Base-by-base conservation (phyloP, 2,888 invertebrate species). In the Criorhina ranunculi region DNA sequence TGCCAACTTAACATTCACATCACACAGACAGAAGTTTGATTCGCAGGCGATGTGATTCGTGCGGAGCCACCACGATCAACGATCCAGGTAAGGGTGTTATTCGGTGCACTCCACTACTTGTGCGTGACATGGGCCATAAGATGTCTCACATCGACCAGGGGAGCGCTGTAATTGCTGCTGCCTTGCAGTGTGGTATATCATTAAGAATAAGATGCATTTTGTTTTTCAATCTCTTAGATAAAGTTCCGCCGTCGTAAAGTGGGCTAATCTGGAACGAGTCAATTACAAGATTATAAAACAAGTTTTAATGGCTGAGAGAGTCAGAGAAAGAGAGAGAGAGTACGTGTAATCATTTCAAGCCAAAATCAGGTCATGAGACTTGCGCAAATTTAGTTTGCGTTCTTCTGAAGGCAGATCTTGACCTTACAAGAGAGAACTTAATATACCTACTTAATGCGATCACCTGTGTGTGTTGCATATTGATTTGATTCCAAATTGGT, bases 211-310 rank as follows among this genome's bases (percentile, higher is more conserved):
- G 37, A 64, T 60, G 9, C 33, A 55, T 19, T 19, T 44, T 44
- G 15, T 49, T 37, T 42, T 70, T 42, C 15, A 49, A 24, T 53
- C 55, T n/a, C 51, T 59, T 17, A 15, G 55, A 62, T 69, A 62
- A 64, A 55, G 69, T 76, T 70, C 77, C 72, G 53, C 40, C 59
- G 72, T 33, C 37, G 12, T 31, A 59, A 79, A 83, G 79, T 83
- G 73, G 83, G 73, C 73, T 83, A 83, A 83, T 83, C 72, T 64
- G 49, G 55, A 57, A 69, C 79, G 73, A 79, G 72, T 69, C 79
- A 81, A 57, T 69, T 59, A 40, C 53, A 24, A 66, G 59, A 64
- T 72, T 64, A 59, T 66, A 72, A 79, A 44, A 66, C 44, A 67
- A 80, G 33, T 49, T 40, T 42, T 44, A 42, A 29, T 51, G 37